Evolutionary conservation across 2,113 vertebrate genomes (phyloP), one percentile per base, ranked within the genome.

Genomic region (Acrocephalus kingi): DNA sequence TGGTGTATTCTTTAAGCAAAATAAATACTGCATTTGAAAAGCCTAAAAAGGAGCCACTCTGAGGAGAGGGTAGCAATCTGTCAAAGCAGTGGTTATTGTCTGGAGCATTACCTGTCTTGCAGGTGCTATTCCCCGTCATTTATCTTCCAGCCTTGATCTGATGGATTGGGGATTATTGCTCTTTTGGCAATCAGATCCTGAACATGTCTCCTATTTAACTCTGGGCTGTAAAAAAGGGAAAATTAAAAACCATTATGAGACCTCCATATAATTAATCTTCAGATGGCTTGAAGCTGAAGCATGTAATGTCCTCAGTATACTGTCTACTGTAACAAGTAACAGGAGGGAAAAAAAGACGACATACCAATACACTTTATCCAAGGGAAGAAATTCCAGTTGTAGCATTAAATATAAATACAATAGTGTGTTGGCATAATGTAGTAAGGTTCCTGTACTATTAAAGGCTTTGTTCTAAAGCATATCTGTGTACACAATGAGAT

Each of bases 401-500:
- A 92, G 96, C 97, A 98, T 98, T 98, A 98, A 98, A 98, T 98
- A 98, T 97, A 98, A 98, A 98, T 97, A 98, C 98, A 98, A 97
- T 97, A 92, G 95, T 92, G 90, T 97, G 97, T 98, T 97, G 97
- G 97, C 97, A 97, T 98, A 97, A 97, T 97, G 97, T 98, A 97
- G 95, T 97, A 97, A 97, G 96, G 96, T 97, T 98, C 91, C 95
- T 94, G 96, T 81, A 61, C 98, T 98, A 98, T 98, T 97, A 98
- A 98, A 98, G 97, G 97, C 98, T 98, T 98, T 98, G 98, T 98
- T 98, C 97, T 98, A 97, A 98, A 97, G 97, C 97, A 41, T 98
- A 98, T 98, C 97, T 98, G 95, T 98, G 97, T 98, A 98, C 98
- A 98, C 98, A 98, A 98, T 98, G 98, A 98, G 98, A 98, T 98